Evolutionary conservation across 2,113 vertebrate genomes (phyloP).

Genomic region (Anguilla japonica): DNA sequence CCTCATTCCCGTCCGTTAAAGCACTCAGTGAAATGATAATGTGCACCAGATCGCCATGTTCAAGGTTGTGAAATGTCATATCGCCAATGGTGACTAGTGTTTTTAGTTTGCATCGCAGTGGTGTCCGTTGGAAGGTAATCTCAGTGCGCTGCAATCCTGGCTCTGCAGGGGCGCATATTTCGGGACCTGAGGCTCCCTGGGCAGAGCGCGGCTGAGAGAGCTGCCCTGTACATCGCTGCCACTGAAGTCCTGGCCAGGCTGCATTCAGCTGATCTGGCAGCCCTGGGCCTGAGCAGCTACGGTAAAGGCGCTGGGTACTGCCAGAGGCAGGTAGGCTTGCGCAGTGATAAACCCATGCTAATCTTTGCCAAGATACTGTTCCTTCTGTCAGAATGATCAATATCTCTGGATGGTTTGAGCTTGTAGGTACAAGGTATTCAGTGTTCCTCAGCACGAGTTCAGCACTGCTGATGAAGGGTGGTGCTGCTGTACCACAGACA

Average conservation of each 20-base stretch:
- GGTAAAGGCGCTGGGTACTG: constrained; percentile 83
- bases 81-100: neutral
- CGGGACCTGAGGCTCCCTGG: constrained; percentile 75
- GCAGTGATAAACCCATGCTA: neutral
- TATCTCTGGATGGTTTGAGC: neutral
- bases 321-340: constrained; percentile 79
- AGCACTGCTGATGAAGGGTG: neutral
- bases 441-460: neutral
- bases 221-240: constrained; percentile 81
- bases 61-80: neutral
- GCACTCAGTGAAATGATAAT: neutral
- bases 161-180: constrained; percentile 85
- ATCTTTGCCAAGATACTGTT: neutral
- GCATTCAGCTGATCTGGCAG: constrained; percentile 73
- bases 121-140: neutral
- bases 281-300: constrained; percentile 75
- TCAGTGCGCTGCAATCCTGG: neutral
- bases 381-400: neutral
- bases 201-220: constrained; percentile 75
- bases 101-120: neutral
- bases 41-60: neutral
- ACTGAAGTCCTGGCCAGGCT: constrained; percentile 80
- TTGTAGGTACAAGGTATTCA: neutral
- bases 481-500: neutral
- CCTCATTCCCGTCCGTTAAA: neutral